Percentiles rank a stretch among this genome's conserved stretches.
Conservation (phyloP, 2,797 vertebrate species). For the Ctenopoma kingsleyae region DNA sequence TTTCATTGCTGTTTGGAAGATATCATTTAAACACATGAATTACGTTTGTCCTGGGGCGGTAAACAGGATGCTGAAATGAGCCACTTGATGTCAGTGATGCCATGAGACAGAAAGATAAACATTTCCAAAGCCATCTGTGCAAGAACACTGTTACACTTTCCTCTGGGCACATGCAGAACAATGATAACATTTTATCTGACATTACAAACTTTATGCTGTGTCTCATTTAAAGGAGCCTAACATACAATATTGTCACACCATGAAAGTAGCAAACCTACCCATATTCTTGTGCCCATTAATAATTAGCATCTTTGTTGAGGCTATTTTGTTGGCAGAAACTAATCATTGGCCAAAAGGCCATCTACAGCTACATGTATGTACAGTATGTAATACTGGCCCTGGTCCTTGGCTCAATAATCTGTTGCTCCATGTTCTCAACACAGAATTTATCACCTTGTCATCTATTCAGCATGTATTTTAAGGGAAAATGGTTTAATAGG, state of each 20-base stretch:
- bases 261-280: not conserved
- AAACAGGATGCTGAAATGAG: conserved; percentile 64
- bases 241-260: not conserved
- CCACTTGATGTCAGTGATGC: conserved; percentile 44
- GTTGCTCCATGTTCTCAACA: not conserved
- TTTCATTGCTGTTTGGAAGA: conserved; percentile 59
- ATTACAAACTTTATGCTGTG: not conserved
- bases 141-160: not conserved
- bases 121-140: conserved; percentile 24
- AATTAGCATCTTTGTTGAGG: not conserved
- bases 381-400: not conserved
- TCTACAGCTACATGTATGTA: not conserved
- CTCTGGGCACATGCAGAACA: conserved; percentile 1
- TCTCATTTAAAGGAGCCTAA: not conserved
- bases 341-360: not conserved
- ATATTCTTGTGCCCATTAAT: not conserved
- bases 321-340: conserved; percentile 4
- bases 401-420: not conserved
- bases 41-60: conserved; percentile 41
- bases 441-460: not conserved
- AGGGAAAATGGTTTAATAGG: not conserved
- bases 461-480: not conserved
- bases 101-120: conserved; percentile 38
- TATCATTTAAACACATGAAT: conserved; percentile 51
- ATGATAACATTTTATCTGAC: conserved; percentile 22